Percentiles rank a stretch among this genome's conserved stretches.
phyloP scores from a whole-genome alignment of 2,888 invertebrate species.

The Lapara coniferarum region DNA sequence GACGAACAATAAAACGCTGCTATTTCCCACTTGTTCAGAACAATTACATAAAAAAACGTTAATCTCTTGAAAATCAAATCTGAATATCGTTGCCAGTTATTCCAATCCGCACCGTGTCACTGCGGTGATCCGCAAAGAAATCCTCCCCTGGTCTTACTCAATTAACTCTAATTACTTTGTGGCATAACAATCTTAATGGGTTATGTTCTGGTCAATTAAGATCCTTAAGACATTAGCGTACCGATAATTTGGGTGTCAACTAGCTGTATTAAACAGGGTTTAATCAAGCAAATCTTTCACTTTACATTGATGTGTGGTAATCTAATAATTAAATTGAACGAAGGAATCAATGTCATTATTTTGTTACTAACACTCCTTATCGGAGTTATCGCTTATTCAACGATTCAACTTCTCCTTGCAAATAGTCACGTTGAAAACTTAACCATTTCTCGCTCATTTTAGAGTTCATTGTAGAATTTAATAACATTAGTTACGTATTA shows the following conservation, averaged over 20 bases:
- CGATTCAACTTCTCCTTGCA: conserved; percentile 10
- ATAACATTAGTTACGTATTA: not conserved
- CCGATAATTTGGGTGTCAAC: not conserved
- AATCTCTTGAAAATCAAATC: too few relatives aligned
- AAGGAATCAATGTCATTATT: not conserved
- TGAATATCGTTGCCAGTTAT: too few relatives aligned
- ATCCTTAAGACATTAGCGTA: too few relatives aligned
- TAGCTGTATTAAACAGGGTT: not conserved
- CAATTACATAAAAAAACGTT: too few relatives aligned
- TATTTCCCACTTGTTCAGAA: too few relatives aligned
- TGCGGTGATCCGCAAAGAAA: too few relatives aligned
- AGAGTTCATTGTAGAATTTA: not conserved
- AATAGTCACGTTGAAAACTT: not conserved
- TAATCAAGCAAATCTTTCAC: not conserved
- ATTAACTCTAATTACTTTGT: too few relatives aligned
- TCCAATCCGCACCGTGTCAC: too few relatives aligned
- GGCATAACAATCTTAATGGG: too few relatives aligned
- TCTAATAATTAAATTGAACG: conserved; percentile 2
- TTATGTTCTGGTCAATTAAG: too few relatives aligned
- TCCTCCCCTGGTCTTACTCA: too few relatives aligned
- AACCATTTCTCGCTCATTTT: not conserved
- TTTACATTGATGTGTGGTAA: not conserved
- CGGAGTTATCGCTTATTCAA: conserved; percentile 11
- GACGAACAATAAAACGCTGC: too few relatives aligned
- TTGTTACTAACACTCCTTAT: conserved; percentile 4